phyloP scores from a whole-genome alignment of 2,888 invertebrate species.

The Phaedon cochleariae region DNA sequence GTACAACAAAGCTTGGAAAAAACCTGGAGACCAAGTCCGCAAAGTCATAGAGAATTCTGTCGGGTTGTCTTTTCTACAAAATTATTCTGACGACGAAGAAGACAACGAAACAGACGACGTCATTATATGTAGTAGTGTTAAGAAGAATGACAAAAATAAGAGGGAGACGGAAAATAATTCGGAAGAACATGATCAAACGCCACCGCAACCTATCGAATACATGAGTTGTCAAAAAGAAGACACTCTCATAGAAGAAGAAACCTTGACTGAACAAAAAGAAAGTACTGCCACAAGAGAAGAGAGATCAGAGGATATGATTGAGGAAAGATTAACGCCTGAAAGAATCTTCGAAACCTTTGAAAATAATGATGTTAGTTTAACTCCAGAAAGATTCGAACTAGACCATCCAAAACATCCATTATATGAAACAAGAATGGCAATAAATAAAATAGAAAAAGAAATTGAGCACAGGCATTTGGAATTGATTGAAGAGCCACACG shows the following conservation, averaged over 20 bases:
- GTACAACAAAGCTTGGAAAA: slow-evolving; percentile 53
- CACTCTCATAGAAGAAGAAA: too few relatives aligned
- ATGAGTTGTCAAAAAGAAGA: background rate
- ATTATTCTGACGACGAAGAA: slow-evolving; percentile 56
- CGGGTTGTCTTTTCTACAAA: slow-evolving; percentile 57
- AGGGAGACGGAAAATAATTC: background rate
- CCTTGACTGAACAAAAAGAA: background rate
- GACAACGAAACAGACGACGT: slow-evolving; percentile 46
- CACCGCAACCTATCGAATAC: background rate
- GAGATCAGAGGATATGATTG: background rate
- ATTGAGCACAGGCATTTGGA: slow-evolving; percentile 4
- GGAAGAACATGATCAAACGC: background rate
- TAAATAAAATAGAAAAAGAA: slow-evolving; percentile 27
- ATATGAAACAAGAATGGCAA: slow-evolving; percentile 25
- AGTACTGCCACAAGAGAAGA: background rate
- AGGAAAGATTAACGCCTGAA: slow-evolving; percentile 14
- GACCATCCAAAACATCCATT: slow-evolving; percentile 11
- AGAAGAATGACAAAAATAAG: slow-evolving; percentile 21
- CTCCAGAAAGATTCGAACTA: background rate
- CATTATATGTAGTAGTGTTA: slow-evolving; percentile 33
- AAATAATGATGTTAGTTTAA: slow-evolving; percentile 1
- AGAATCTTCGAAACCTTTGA: background rate
- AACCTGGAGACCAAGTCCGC: slow-evolving; percentile 46
- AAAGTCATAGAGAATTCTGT: slow-evolving; percentile 56
- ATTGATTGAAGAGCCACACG: slow-evolving; percentile 14